phyloP scores from a whole-genome alignment of 2,797 vertebrate genomes.

The Eospalax fontanierii region DNA sequence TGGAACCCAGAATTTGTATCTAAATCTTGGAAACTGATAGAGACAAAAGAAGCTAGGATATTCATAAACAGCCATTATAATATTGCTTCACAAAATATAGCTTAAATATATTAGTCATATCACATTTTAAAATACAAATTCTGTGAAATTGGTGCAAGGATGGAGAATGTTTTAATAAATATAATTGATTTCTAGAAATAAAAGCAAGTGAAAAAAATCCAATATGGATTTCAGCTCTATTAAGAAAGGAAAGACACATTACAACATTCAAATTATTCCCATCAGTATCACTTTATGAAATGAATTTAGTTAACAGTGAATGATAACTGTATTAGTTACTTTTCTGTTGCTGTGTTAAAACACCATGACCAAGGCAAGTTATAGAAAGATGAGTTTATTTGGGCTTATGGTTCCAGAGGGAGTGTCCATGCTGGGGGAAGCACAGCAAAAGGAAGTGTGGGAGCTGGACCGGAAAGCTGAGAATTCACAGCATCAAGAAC shows the following conservation, averaged over 20 bases:
- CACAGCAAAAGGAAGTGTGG: no score
- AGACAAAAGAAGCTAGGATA: conserved; percentile 21
- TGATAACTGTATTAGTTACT: no score
- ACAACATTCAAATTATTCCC: background rate
- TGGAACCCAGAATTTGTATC: background rate
- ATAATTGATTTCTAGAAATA: conserved; percentile 43
- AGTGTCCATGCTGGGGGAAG: no score
- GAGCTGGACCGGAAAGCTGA: no score
- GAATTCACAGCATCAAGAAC: no score
- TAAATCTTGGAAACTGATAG: conserved; percentile 25
- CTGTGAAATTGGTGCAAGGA: background rate
- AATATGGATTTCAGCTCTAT: conserved; percentile 9
- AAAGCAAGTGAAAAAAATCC: background rate
- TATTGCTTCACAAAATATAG: conserved; percentile 17
- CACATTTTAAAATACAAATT: conserved; percentile 6
- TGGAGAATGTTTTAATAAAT: background rate
- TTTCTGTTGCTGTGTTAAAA: no score
- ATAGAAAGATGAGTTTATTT: no score
- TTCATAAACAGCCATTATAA: background rate
- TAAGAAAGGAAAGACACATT: background rate
- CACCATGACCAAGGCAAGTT: no score
- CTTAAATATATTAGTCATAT: background rate
- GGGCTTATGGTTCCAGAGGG: no score
- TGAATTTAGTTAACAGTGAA: background rate
- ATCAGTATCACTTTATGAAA: background rate